Evolutionary conservation across 2,888 invertebrate species (phyloP).

Genomic region (Metallyticus violacea): DNA sequence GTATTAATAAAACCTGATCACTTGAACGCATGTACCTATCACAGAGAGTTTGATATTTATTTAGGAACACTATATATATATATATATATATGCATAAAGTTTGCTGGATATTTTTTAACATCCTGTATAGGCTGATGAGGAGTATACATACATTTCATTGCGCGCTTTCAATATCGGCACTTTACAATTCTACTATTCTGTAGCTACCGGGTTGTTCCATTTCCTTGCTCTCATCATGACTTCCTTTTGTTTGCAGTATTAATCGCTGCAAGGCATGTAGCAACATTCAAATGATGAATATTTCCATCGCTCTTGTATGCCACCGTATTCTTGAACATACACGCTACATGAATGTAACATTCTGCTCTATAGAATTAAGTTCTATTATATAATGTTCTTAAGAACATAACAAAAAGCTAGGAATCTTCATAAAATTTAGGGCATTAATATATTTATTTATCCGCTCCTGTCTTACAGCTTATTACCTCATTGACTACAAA

Average conservation of each 20-base stretch:
- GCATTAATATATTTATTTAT: no score
- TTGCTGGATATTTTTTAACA: no score
- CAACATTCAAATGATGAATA: not conserved
- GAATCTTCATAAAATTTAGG: no score
- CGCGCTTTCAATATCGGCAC: not conserved
- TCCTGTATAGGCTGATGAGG: not conserved
- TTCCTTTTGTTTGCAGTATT: not conserved
- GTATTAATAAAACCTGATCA: no score
- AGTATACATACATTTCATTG: not conserved
- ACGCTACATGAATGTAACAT: not conserved
- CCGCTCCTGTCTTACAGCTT: no score
- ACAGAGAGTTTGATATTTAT: no score
- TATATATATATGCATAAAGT: not conserved
- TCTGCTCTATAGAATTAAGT: no score
- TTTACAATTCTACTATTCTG: not conserved
- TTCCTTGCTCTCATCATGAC: not conserved
- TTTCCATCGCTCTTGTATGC: not conserved
- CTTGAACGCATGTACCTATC: no score
- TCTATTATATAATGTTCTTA: no score
- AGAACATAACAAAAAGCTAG: no score
- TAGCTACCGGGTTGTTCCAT: not conserved
- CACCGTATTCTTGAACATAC: not conserved
- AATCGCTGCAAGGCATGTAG: not conserved
- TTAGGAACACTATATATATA: no score
- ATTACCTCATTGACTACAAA: no score